Percentiles rank a stretch among this genome's conserved stretches.
These are phyloP conservation scores for Ypsolopha sequella DNA, from an alignment of 2,888 invertebrate genomes.

Conservation along the genomic window DNA sequence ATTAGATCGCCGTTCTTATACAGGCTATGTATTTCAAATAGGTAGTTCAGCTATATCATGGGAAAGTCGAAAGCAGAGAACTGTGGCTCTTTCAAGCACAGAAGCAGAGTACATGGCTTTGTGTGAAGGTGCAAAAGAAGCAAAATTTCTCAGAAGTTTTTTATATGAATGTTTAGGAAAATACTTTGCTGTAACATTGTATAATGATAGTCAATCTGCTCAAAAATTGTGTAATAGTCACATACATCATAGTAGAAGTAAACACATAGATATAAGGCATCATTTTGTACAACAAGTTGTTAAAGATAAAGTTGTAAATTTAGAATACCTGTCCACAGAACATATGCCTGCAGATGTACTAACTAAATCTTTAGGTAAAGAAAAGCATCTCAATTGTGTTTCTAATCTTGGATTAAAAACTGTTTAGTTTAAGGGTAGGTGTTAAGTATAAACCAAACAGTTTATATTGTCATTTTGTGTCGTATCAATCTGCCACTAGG, in stretches of 20 bases:
- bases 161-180: background rate
- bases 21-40: constrained; percentile 8
- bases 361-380: constrained; percentile 7
- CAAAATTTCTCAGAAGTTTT: background rate
- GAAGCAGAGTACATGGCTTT: too few relatives aligned
- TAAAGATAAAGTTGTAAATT: constrained; percentile 1
- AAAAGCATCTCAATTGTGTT: constrained; percentile 7
- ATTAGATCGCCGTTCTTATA: constrained; percentile 8
- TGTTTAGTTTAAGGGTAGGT: constrained; percentile 9
- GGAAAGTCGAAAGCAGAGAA: constrained; percentile 12
- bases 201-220: constrained; percentile 2
- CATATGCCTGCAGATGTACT: constrained; percentile 5
- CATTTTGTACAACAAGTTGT: constrained; percentile 3
- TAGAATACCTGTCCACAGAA: constrained; percentile 5
- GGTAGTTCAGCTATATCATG: constrained; percentile 7
- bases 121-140: constrained; percentile 1
- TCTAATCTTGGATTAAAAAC: constrained; percentile 4
- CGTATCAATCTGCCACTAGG: too few relatives aligned
- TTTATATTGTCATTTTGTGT: too few relatives aligned
- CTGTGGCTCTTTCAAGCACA: constrained; percentile 10
- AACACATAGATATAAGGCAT: too few relatives aligned
- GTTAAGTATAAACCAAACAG: too few relatives aligned
- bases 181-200: background rate
- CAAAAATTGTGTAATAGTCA: constrained; percentile 6
- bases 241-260: constrained; percentile 5